These are phyloP conservation scores for Heterodera filipjevi DNA, from an alignment of 2,888 invertebrate species.

Conservation along the genomic window DNA sequence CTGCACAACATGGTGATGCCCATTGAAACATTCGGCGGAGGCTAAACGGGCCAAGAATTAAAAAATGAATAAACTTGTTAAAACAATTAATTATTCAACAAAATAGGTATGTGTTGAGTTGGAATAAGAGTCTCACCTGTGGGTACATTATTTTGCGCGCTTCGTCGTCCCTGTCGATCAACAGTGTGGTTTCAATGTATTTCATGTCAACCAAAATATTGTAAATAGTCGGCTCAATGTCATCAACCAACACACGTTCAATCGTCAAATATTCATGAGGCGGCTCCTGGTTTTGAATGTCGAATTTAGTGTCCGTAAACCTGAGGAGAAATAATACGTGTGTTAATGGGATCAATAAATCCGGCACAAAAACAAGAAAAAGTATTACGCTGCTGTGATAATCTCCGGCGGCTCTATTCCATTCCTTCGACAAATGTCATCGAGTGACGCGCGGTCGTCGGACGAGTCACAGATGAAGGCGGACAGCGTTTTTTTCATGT, in stretches of 20 bases:
- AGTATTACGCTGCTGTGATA: slow-evolving; percentile 24
- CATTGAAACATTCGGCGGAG: slow-evolving; percentile 43
- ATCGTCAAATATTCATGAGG: slow-evolving; percentile 33
- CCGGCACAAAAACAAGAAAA: not conserved
- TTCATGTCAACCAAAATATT: slow-evolving; percentile 50
- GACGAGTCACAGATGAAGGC: slow-evolving; percentile 37
- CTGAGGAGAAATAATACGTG: slow-evolving; percentile 11
- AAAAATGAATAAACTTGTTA: slow-evolving; percentile 11
- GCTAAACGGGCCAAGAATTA: slow-evolving; percentile 32
- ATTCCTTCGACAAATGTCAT: slow-evolving; percentile 33
- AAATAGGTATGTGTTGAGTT: no score
- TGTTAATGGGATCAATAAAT: no score
- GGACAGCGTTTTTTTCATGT: slow-evolving; percentile 35
- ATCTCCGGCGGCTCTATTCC: slow-evolving; percentile 25
- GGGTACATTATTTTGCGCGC: slow-evolving; percentile 52
- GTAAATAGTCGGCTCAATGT: slow-evolving; percentile 40
- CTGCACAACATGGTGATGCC: slow-evolving; percentile 43
- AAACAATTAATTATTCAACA: no score
- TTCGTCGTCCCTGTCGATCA: slow-evolving; percentile 50
- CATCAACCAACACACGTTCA: slow-evolving; percentile 27
- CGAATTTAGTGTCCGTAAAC: slow-evolving; percentile 35
- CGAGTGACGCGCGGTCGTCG: slow-evolving; percentile 32
- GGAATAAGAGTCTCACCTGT: slow-evolving; percentile 42
- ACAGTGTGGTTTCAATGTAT: slow-evolving; percentile 46
- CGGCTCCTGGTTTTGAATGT: slow-evolving; percentile 38